Conservation (phyloP, 2,797 vertebrate species). For the Syngnathus rostellatus region DNA sequence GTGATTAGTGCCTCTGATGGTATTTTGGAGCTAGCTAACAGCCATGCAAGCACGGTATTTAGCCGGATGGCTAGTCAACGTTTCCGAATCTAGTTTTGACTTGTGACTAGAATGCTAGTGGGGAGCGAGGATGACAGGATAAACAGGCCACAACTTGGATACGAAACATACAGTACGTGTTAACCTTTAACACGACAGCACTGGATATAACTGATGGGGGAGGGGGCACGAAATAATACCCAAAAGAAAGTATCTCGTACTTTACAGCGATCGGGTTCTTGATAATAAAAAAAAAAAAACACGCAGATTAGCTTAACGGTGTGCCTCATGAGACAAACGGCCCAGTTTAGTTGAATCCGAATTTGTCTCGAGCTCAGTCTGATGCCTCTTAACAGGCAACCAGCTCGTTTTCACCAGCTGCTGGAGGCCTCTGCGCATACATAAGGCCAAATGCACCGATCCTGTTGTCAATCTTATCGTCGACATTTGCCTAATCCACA, state of each 20-base stretch:
- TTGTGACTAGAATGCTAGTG: constrained; percentile 23
- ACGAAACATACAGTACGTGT: constrained; percentile 32
- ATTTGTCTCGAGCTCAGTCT: constrained; percentile 23
- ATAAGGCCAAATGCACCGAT: constrained; percentile 38
- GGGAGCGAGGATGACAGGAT: constrained; percentile 8
- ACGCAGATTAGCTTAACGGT: neutral
- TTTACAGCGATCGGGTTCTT: constrained; percentile 22
- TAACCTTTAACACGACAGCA: constrained; percentile 18
- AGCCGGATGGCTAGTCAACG: constrained; percentile 42
- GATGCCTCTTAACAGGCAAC: constrained; percentile 21
- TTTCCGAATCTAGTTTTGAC: constrained; percentile 33
- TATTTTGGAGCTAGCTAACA: constrained; percentile 1
- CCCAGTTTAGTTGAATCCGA: constrained; percentile 28
- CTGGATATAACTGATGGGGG: too few relatives aligned
- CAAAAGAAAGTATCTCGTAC: neutral
- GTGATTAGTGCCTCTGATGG: constrained; percentile 19
- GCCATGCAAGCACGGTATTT: constrained; percentile 22
- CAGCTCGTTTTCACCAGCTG: constrained; percentile 39
- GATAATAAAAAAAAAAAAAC: constrained; percentile 18
- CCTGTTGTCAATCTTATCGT: constrained; percentile 10
- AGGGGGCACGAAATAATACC: neutral
- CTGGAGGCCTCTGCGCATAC: constrained; percentile 53
- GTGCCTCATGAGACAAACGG: constrained; percentile 11
- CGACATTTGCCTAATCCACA: constrained; percentile 12
- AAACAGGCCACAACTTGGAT: constrained; percentile 32